Base-by-base conservation (phyloP, 2,888 invertebrate species). In the Troilus luridus region DNA sequence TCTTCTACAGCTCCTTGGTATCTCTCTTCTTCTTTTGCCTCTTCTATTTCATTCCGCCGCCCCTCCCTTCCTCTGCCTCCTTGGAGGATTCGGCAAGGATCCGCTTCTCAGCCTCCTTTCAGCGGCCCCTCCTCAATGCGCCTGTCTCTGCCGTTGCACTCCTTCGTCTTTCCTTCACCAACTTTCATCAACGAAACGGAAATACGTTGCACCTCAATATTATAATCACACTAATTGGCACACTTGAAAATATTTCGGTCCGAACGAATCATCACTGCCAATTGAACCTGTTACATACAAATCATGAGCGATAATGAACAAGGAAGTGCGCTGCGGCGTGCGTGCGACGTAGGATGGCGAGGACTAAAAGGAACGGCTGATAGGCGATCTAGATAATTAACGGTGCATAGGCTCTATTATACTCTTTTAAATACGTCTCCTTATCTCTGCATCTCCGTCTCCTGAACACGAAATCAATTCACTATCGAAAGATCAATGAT, bases 321-420 rank as follows among this genome's bases (percentile, higher is more conserved):
- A 56, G 85, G 85, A 85, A 85, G 85, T 58, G 85, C 12, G 85
- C 56, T 5, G 21, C 56, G n/a, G 56, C 56, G 85, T 85, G 85
- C 85, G 85, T 56, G 85, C 56, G n/a, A 85, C 56, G 85, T 1
- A 58, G 21, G 56, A 9, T 1, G 19, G 54, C 21, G 27, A 11
- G 19, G 7, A 1, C 89, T 89, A 89, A 67, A 67, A 27, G 67
- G 27, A 60, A 9, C 10, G 54, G 8, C 64, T 67, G 90, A 90
- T 90, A 90, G 90, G 54, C n/a, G 67, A 90, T 90, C 90, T 90
- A 41, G 58, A 72, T 90, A 90, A 90, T 90, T 90, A 90, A 90
- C 90, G 90, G 90, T 90, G 77, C 67, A 59, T 72, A 81, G 90
- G 81, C 90, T 41, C 90, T 90, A 90, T 90, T 77, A 1, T 81